phyloP scores from a whole-genome alignment of 2,888 invertebrate species.

The Ariolimax columbianus region DNA sequence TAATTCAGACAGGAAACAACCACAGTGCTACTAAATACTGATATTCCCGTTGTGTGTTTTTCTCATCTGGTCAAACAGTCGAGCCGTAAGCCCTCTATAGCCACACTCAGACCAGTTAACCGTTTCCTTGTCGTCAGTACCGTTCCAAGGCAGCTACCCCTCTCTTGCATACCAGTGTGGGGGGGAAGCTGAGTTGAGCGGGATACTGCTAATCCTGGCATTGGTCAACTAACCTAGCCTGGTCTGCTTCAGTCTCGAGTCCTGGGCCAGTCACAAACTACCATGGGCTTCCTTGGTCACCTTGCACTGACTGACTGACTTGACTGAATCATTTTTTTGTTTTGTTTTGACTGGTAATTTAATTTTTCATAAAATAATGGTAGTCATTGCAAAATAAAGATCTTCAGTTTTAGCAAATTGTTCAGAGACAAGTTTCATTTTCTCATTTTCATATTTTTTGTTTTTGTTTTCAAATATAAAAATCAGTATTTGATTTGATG shows the following conservation, averaged over 20 bases:
- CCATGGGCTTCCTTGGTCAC: constrained; percentile 35
- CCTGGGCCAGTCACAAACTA: constrained; percentile 31
- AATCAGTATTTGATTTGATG: background rate
- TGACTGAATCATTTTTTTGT: constrained; percentile 12
- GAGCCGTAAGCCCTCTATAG: constrained; percentile 42
- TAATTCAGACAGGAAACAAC: background rate
- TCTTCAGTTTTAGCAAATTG: background rate
- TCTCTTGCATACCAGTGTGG: constrained; percentile 16
- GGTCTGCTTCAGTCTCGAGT: constrained; percentile 41
- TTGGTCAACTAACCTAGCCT: constrained; percentile 35
- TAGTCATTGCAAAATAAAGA: background rate
- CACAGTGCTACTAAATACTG: constrained; percentile 16
- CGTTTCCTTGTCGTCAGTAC: constrained; percentile 41
- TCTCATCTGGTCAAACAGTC: constrained; percentile 48
- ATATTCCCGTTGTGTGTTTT: constrained; percentile 28
- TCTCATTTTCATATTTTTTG: background rate
- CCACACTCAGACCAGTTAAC: constrained; percentile 37
- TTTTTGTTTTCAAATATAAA: background rate
- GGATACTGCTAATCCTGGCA: constrained; percentile 28
- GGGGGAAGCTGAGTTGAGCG: constrained; percentile 35
- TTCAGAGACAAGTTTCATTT: background rate
- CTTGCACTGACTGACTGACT: constrained; percentile 31
- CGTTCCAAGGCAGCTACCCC: constrained; percentile 25
- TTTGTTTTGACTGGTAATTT: background rate
- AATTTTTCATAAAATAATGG: background rate